Percentiles rank a stretch among this genome's conserved stretches.
These are phyloP conservation scores for Dallia pectoralis DNA, from an alignment of 2,797 vertebrate genomes.

Conservation along the genomic window DNA sequence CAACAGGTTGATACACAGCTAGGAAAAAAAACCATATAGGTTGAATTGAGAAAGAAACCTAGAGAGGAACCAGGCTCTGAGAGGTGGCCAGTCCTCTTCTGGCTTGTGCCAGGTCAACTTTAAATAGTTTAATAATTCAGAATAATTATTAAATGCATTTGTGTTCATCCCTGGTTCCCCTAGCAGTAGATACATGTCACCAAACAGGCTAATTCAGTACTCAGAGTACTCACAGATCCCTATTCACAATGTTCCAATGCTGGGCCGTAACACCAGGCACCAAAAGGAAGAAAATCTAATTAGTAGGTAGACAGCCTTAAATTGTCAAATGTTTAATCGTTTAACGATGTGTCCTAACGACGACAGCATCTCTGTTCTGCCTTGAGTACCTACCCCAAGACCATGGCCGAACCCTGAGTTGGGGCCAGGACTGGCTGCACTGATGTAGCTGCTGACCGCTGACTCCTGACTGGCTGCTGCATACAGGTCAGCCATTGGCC, in stretches of 20 bases:
- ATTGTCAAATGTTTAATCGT: no score
- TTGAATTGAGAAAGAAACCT: no score
- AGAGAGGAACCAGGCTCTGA: no score
- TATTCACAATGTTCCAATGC: neutral
- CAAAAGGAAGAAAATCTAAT: neutral
- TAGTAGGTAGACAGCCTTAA: neutral
- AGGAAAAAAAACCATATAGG: no score
- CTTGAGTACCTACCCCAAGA: slow-evolving; percentile 84
- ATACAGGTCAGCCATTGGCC: slow-evolving; percentile 96
- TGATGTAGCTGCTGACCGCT: slow-evolving; percentile 95
- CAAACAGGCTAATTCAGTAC: neutral
- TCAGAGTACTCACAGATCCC: neutral
- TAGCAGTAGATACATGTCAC: neutral
- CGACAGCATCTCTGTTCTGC: no score
- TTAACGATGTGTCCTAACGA: no score
- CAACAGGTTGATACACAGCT: no score
- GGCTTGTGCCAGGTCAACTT: no score
- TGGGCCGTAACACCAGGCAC: neutral
- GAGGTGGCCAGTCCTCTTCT: no score
- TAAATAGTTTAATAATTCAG: no score
- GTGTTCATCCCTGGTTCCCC: neutral
- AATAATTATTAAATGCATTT: no score
- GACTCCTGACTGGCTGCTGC: slow-evolving; percentile 97
- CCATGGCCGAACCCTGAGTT: slow-evolving; percentile 94
- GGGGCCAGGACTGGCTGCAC: slow-evolving; percentile 91